Base-by-base conservation (phyloP, 2,888 invertebrate species). In the Lepidonotus clava region DNA sequence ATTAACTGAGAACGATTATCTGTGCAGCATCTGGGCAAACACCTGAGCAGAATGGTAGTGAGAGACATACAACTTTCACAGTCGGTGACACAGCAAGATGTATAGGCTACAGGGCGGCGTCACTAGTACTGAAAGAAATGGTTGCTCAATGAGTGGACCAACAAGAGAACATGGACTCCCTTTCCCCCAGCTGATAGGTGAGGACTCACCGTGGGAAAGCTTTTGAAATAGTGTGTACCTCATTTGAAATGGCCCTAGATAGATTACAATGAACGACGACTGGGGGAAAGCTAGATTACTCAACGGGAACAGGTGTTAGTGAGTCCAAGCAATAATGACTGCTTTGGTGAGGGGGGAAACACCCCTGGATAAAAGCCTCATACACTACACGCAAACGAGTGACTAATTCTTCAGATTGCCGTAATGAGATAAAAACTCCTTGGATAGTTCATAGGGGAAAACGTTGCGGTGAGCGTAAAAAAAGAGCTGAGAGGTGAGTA, bases 391-490 rank as follows among this genome's bases (percentile, higher is more conserved):
- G 8, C 46, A 18, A 61, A 61, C 28, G 61, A 61, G 61, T 28
- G n/a, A 61, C 28, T 61, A 61, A 61, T 61, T 61, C 61, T 24
- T 11, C 61, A 61, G 61, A 61, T 61, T 61, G 61, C 61, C 24
- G 11, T 32, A 61, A 61, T 61, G 11, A 32, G 61, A 24, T 11
- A 61, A 61, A 61, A 61, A 61, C 28, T 2, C 53, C 61, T 32
- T 61, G 61, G 61, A 61, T 61, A 32, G 5, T 61, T n/a, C 61
- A 61, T n/a, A n/a, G n/a, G n/a, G n/a, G n/a, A n/a, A n/a, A n/a
- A n/a, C n/a, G n/a, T n/a, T n/a, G n/a, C n/a, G n/a, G n/a, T n/a
- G n/a, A n/a, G n/a, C n/a, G n/a, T n/a, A n/a, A n/a, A n/a, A n/a
- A n/a, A n/a, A n/a, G n/a, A n/a, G n/a, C n/a, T n/a, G n/a, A n/a